Conservation (phyloP, 2,113 vertebrate genomes). For the Calonectris borealis region DNA sequence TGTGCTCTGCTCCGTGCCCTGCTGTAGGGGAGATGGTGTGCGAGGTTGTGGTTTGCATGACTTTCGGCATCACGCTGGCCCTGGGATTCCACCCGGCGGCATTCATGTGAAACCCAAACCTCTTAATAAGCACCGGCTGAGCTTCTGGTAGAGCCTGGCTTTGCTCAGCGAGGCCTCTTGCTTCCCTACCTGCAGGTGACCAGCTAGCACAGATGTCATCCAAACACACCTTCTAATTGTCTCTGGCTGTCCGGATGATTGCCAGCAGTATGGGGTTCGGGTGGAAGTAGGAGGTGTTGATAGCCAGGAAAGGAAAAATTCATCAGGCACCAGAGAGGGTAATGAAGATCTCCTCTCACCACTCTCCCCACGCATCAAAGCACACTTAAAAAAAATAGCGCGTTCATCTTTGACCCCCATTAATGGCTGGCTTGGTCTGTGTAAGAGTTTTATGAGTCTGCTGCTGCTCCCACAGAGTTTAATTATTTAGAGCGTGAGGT, state of each 20-base stretch:
- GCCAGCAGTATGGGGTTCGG: neutral
- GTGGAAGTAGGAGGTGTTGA: slow-evolving; percentile 40
- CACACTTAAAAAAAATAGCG: slow-evolving; percentile 31
- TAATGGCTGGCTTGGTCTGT: slow-evolving; percentile 53
- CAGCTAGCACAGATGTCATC: neutral
- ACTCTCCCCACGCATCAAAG: slow-evolving; percentile 40
- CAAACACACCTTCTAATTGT: neutral
- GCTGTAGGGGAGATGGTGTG: neutral
- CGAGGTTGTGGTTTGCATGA: neutral
- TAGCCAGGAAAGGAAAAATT: slow-evolving; percentile 29
- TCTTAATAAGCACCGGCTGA: neutral
- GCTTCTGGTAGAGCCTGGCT: neutral
- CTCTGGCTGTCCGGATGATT: neutral
- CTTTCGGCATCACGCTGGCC: neutral
- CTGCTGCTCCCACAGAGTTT: slow-evolving; percentile 61
- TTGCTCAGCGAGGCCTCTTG: neutral
- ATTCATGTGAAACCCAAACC: neutral
- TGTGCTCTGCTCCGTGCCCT: neutral
- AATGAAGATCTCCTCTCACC: slow-evolving; percentile 42
- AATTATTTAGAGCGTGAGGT: slow-evolving; percentile 54
- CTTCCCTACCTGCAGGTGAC: neutral
- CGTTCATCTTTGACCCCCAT: slow-evolving; percentile 56
- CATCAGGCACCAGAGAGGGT: neutral
- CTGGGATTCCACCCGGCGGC: neutral
- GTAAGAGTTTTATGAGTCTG: slow-evolving; percentile 52